Base-by-base conservation (phyloP, 2,888 invertebrate genomes). In the Pyrochroa serraticornis region DNA sequence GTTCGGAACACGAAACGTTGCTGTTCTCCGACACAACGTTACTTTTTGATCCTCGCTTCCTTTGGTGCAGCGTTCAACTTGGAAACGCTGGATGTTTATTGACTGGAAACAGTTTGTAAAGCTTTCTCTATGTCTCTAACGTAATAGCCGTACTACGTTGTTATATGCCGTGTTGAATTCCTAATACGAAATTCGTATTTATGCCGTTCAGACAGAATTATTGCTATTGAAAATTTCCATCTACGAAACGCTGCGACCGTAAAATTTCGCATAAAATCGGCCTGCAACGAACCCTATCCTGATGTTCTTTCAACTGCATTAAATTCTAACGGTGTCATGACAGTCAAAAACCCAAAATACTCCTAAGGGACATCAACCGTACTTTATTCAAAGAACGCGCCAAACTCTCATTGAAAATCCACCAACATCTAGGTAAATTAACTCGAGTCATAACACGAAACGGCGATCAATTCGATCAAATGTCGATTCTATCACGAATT, bases 61-160 rank as follows among this genome's bases (percentile, higher is more conserved):
- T 54, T 54, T 54, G 54, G 42, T 13, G 13, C 31, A 22, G 22
- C 22, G 22, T 51, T 13, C 51, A 43, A 44, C 36, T 43, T 38
- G 37, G 48, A 55, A 55, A 48, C 48, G 47, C 46, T 36, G 53
- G 55, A 47, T 55, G 55, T 55, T 55, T 55, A 55, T 55, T 48
- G 55, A 55, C 43, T 55, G 55, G 55, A 55, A 55, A 55, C 55
- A 42, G 47, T 54, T 47, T 33, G 51, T 33, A 41, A 53, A 53
- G 39, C 39, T 22, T 22, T 22, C 35, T 32, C 44, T 53, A 13
- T 48, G 33, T 41, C 42, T 41, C 50, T 31, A 38, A 50, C 46
- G 55, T 38, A 48, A 55, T 42, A 43, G 55, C 47, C 48, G 41
- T 22, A 22, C 22, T 22, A 14, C 41, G 53, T 46, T 46, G 54